A percentile compares a stretch with the other conserved stretches of the same genome.
phyloP scores from a whole-genome alignment of 2,888 invertebrate genomes.

The Palloptera scutellata region DNA sequence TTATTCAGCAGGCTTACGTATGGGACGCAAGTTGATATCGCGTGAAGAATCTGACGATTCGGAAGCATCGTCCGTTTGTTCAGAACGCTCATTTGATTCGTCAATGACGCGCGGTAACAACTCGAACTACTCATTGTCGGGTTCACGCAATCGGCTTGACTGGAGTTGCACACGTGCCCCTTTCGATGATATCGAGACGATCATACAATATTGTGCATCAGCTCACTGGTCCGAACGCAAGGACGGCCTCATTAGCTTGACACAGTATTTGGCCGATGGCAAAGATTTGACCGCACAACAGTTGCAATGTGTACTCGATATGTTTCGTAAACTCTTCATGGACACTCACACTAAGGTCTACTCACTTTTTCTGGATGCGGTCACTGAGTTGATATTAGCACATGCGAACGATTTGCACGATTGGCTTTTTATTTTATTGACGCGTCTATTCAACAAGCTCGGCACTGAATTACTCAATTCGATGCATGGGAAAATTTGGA shows the following conservation, averaged over 20 bases:
- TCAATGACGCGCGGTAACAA: conserved; percentile 77
- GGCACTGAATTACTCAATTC: conserved; percentile 92
- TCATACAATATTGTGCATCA: conserved; percentile 86
- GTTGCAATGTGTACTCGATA: conserved; percentile 85
- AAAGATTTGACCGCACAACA: conserved; percentile 69
- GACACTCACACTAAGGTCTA: conserved; percentile 96
- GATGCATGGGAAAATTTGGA: conserved; percentile 88
- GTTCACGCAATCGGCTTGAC: conserved; percentile 79
- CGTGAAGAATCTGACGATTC: conserved; percentile 88
- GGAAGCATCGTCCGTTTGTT: conserved; percentile 95
- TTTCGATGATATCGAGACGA: conserved; percentile 82
- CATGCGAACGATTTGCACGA: conserved; percentile 89
- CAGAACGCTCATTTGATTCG: conserved; percentile 87
- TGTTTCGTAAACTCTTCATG: conserved; percentile 96
- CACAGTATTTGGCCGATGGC: conserved; percentile 72
- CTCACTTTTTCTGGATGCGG: conserved; percentile 90
- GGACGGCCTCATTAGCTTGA: conserved; percentile 87
- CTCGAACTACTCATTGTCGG: conserved; percentile 85
- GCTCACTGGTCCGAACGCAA: conserved; percentile 95
- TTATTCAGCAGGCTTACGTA: conserved; percentile 66
- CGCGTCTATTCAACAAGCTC: conserved; percentile 85
- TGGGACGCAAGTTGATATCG: conserved; percentile 65
- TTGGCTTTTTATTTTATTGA: conserved; percentile 92
- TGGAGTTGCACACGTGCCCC: conserved; percentile 69
- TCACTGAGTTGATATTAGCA: conserved; percentile 86